These are phyloP conservation scores for Exephanes ischioxanthus DNA, from an alignment of 2,888 invertebrate genomes.

Conservation along the genomic window DNA sequence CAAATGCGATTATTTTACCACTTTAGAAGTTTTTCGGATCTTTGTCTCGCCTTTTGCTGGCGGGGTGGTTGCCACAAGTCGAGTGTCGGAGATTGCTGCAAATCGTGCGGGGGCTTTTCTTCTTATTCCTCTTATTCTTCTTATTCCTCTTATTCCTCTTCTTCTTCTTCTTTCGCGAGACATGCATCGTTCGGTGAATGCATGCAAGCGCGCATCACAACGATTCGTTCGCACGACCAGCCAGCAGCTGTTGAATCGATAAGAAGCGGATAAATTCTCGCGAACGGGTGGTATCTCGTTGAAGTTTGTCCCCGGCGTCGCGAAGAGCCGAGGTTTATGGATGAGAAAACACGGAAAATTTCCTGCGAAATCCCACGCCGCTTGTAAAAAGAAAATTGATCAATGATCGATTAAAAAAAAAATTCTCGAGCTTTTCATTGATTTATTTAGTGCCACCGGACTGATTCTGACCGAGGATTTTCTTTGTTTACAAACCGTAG, in stretches of 20 bases:
- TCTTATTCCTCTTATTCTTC: slow-evolving; percentile 9
- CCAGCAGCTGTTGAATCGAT: slow-evolving; percentile 49
- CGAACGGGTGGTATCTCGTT: slow-evolving; percentile 41
- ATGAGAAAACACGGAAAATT: slow-evolving; percentile 16
- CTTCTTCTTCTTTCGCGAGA: slow-evolving; percentile 33
- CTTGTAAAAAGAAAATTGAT: neutral
- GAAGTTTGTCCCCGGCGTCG: slow-evolving; percentile 19
- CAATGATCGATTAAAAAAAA: neutral
- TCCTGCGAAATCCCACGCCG: neutral
- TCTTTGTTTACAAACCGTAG: neutral
- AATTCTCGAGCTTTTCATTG: neutral
- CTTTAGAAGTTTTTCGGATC: slow-evolving; percentile 60
- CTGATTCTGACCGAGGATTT: neutral
- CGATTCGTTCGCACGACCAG: slow-evolving; percentile 48
- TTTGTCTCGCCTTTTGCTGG: slow-evolving; percentile 42
- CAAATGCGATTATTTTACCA: slow-evolving; percentile 63
- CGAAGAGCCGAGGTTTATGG: slow-evolving; percentile 25
- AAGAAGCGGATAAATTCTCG: slow-evolving; percentile 51
- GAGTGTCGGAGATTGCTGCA: slow-evolving; percentile 54
- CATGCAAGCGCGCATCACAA: slow-evolving; percentile 55
- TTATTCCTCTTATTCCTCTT: neutral
- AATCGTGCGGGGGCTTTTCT: slow-evolving; percentile 59
- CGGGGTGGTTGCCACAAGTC: slow-evolving; percentile 22
- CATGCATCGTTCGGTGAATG: slow-evolving; percentile 54
- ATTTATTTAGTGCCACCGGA: neutral